phyloP scores from a whole-genome alignment of 2,797 vertebrate species.

The Heterohyrax brucei region DNA sequence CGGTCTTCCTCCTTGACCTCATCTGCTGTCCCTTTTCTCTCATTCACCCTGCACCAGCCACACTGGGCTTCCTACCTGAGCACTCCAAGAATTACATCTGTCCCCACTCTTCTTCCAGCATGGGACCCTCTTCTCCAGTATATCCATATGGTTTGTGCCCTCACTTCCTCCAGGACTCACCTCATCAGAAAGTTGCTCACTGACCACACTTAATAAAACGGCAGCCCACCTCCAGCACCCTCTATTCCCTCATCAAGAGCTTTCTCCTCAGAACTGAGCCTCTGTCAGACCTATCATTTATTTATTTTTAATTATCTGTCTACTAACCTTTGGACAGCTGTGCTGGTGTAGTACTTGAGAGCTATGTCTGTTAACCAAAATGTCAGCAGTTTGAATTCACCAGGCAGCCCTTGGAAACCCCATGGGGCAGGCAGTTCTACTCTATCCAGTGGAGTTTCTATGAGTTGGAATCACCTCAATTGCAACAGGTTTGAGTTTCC shows the following conservation, averaged over 20 bases:
- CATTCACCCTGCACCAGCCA: neutral
- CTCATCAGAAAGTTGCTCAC: neutral
- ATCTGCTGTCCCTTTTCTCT: neutral
- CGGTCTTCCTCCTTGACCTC: neutral
- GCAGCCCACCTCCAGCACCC: neutral
- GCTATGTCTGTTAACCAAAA: no score
- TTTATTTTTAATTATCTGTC: neutral
- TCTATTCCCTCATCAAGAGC: neutral
- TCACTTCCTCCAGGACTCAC: neutral
- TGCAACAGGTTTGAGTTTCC: no score
- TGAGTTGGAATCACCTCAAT: no score
- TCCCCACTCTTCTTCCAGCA: neutral
- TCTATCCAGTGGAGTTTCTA: no score
- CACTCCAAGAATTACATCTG: neutral
- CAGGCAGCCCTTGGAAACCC: no score
- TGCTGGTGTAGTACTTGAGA: no score
- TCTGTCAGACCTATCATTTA: neutral
- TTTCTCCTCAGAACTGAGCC: conserved; percentile 7
- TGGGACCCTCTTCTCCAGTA: no score
- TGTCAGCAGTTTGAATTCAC: no score
- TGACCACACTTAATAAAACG: neutral
- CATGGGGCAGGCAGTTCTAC: no score
- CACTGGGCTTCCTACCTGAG: neutral
- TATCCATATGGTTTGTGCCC: neutral
- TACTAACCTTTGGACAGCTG: neutral